A percentile compares a stretch with the other conserved stretches of the same genome.
These are phyloP conservation scores for Galerucella calmariensis DNA, from an alignment of 2,888 invertebrate species.

Conservation along the genomic window DNA sequence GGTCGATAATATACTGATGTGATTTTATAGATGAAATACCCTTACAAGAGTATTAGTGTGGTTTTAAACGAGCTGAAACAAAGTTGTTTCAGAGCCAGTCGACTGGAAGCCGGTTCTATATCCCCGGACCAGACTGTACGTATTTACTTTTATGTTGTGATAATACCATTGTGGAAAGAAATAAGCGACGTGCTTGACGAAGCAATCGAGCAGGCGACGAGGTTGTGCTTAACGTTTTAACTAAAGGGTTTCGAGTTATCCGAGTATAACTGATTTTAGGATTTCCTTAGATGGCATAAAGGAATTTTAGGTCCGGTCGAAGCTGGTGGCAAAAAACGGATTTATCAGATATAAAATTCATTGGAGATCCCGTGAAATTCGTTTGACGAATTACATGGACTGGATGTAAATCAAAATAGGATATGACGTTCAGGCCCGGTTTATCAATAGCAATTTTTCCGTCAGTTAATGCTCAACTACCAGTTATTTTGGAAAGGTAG, in stretches of 20 bases:
- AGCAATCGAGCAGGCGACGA: constrained; percentile 38
- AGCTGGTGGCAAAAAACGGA: not conserved
- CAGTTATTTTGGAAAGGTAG: too few relatives aligned
- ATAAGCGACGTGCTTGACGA: constrained; percentile 28
- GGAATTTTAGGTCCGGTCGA: constrained; percentile 22
- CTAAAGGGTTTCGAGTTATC: constrained; percentile 26
- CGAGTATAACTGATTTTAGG: constrained; percentile 25
- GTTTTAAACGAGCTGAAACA: constrained; percentile 59
- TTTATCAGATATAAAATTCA: not conserved
- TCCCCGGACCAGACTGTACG: constrained; percentile 41
- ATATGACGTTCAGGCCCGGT: too few relatives aligned
- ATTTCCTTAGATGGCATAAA: constrained; percentile 24
- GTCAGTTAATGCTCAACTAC: too few relatives aligned
- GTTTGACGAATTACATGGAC: too few relatives aligned
- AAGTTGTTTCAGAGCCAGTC: constrained; percentile 53
- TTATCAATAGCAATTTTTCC: too few relatives aligned
- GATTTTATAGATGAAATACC: constrained; percentile 64
- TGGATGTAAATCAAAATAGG: too few relatives aligned
- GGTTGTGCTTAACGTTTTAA: constrained; percentile 25
- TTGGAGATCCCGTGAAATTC: too few relatives aligned
- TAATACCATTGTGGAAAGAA: constrained; percentile 42
- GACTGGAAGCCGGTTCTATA: constrained; percentile 41
- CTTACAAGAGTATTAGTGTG: constrained; percentile 57
- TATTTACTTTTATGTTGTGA: constrained; percentile 46
- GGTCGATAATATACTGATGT: constrained; percentile 62